A percentile compares a stretch with the other conserved stretches of the same genome.
phyloP scores from a whole-genome alignment of 1,140 invertebrate genomes.

The Caenorhabditis remanei region DNA sequence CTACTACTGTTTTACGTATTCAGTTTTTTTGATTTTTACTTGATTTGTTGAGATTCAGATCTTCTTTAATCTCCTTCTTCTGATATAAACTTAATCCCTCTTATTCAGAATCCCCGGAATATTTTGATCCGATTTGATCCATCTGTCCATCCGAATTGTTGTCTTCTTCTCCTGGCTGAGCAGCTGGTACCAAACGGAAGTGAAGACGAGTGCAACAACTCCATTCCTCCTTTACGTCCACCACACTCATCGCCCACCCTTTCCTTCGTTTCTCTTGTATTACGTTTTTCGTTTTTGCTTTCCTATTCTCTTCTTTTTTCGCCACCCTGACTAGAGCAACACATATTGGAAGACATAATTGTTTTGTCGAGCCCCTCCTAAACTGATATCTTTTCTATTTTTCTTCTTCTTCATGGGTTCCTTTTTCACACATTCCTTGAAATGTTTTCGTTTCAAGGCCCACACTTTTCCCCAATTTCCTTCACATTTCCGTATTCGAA shows the following conservation, averaged over 20 bases:
- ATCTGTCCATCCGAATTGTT: slow-evolving; percentile 13
- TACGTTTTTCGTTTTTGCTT: slow-evolving; percentile 32
- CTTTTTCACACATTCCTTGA: background rate
- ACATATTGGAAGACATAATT: slow-evolving; percentile 8
- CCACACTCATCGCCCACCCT: background rate
- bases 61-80: too few species aligned
- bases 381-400: slow-evolving; percentile 14
- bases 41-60: too few species aligned
- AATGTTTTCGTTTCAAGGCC: slow-evolving; percentile 26
- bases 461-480: slow-evolving; percentile 11
- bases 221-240: background rate
- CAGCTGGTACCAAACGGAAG: slow-evolving; percentile 51
- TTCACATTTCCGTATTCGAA: background rate
- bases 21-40: too few species aligned
- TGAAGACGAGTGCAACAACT: slow-evolving; percentile 43
- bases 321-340: background rate
- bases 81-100: background rate
- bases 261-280: slow-evolving; percentile 3
- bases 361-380: slow-evolving; percentile 17
- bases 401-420: background rate
- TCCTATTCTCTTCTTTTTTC: background rate
- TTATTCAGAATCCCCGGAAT: background rate
- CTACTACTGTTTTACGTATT: too few species aligned
- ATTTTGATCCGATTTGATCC: background rate
- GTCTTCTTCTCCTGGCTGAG: background rate